These are phyloP conservation scores for Lasioglossum lativentre DNA, from an alignment of 2,888 invertebrate species.

Conservation along the genomic window DNA sequence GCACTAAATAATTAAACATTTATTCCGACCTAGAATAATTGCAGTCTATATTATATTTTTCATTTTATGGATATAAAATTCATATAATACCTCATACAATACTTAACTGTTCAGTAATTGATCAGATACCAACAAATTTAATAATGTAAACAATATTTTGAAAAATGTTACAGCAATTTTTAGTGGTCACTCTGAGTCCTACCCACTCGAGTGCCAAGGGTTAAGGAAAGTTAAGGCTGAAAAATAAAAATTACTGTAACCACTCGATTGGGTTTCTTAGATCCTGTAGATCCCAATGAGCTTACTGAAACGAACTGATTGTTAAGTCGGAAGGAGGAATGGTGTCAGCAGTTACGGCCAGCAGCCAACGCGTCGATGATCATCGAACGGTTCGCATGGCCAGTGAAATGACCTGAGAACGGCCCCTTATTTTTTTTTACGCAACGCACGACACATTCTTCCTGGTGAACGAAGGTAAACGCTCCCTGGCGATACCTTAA, in stretches of 20 bases:
- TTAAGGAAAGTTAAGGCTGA: not conserved
- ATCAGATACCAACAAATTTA: too few species aligned
- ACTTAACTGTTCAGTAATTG: too few species aligned
- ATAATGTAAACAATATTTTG: too few species aligned
- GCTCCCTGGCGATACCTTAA: conserved; percentile 51
- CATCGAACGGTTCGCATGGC: conserved; percentile 23
- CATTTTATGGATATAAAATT: too few species aligned
- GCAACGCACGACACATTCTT: conserved; percentile 53
- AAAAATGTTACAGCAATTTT: too few species aligned
- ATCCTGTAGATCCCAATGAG: not conserved
- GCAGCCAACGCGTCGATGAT: not conserved
- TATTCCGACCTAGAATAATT: too few species aligned
- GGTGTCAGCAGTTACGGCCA: not conserved
- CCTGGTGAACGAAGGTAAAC: conserved; percentile 53
- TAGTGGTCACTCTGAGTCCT: too few species aligned
- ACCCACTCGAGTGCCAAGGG: too few species aligned
- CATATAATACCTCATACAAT: too few species aligned
- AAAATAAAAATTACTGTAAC: not conserved
- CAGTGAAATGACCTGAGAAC: conserved; percentile 43
- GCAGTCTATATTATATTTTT: too few species aligned
- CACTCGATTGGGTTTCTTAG: not conserved
- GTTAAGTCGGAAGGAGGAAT: not conserved
- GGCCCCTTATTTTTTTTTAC: conserved; percentile 45
- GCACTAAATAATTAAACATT: too few species aligned
- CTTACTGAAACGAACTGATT: not conserved